These are phyloP conservation scores for Petaurus breviceps DNA, from an alignment of 2,113 vertebrate genomes.

Conservation along the genomic window DNA sequence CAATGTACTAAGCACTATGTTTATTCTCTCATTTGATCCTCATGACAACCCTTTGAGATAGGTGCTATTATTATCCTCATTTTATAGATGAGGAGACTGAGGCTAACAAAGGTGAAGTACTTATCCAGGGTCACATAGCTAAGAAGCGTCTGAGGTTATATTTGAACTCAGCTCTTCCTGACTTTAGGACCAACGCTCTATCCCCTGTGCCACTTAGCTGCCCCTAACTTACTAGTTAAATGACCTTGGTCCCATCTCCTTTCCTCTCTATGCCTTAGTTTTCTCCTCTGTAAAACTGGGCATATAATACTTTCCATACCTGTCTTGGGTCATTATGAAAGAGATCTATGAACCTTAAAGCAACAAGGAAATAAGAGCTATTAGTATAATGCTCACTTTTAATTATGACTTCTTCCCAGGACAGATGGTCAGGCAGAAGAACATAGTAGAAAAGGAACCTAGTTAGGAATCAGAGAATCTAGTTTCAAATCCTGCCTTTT, in stretches of 20 bases:
- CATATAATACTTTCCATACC: neutral
- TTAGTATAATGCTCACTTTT: neutral
- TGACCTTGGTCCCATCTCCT: neutral
- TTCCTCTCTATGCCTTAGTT: neutral
- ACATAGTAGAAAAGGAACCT: neutral
- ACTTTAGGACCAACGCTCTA: neutral
- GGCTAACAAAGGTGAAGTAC: neutral
- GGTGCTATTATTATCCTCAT: neutral
- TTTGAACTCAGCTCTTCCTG: neutral
- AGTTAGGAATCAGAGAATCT: neutral
- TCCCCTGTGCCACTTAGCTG: neutral
- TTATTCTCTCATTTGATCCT: neutral
- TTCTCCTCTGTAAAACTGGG: neutral
- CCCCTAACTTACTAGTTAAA: neutral
- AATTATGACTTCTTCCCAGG: neutral
- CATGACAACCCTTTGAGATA: neutral
- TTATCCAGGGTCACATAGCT: neutral
- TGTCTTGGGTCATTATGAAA: neutral
- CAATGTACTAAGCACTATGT: neutral
- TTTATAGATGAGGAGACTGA: neutral
- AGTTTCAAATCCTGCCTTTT: neutral
- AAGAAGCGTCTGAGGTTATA: neutral
- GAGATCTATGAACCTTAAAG: neutral
- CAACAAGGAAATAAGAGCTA: neutral
- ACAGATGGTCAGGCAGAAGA: neutral